Base-by-base conservation (phyloP, 2,888 invertebrate genomes). In the Salticus scenicus region DNA sequence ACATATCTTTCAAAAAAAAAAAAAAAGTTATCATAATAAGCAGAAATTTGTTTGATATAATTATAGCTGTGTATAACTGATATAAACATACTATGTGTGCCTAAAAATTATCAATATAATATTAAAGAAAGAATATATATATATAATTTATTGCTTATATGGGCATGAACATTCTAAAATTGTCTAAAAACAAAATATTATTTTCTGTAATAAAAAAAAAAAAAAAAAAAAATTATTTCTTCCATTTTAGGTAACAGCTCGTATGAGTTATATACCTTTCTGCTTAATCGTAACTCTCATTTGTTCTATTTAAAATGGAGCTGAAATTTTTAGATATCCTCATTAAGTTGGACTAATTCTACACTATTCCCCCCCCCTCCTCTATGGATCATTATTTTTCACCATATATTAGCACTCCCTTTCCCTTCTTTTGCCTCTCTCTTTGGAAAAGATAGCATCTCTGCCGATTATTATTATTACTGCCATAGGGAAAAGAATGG, bases 291-390 rank as follows among this genome's bases (percentile, higher is more conserved):
- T 67, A 57, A 73, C 80, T 73, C 73, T 69, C 79, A 8, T 42
- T 80, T 72, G 41, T 63, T 42, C 73, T 41, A 2, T 33, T 69
- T 37, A 67, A 57, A 33, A 73, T 37, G 31, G 42, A 20, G 42
- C 42, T 24, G 14, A 8, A 69, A 41, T 37, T 75, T 75, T 75
- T 75, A 81, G 81, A 81, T 81, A 81, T 81, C 75, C 81, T 75
- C 74, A 81, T 81, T 81, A 81, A 63, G 70, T 14, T 37, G n/a
- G 57, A 41, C 74, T 70, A 42, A 33, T 70, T 69, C 69, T 69
- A 75, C n/a, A 37, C 74, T 57, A 69, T 42, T 67, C 51, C n/a
- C 27, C 17, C 30, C 51, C 64, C 66, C 28, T 20, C 12, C 30
- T 42, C 64, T 66, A 33, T 24, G 57, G 67, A 51, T 70, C 42